These are phyloP conservation scores for Chrysolina americana DNA, from an alignment of 2,888 invertebrate species.

Conservation along the genomic window DNA sequence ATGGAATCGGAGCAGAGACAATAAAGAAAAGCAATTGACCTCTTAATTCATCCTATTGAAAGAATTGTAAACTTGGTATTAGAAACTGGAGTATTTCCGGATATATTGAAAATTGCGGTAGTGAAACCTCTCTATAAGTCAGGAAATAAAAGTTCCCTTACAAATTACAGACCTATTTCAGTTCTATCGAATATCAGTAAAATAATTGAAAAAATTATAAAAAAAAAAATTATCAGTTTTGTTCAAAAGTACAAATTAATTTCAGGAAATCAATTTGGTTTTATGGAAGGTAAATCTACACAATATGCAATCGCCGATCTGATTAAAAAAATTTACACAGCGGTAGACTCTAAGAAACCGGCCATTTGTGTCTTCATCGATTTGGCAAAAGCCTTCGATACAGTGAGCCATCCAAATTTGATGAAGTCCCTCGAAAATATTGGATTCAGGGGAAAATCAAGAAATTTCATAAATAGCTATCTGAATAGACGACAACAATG, in stretches of 20 bases:
- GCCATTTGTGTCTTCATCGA: conserved; percentile 32
- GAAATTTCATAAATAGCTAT: conserved; percentile 11
- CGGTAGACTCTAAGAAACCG: conserved; percentile 21
- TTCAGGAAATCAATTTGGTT: background rate
- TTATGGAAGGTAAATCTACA: background rate
- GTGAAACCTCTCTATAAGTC: conserved; percentile 13
- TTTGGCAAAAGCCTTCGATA: conserved; percentile 32
- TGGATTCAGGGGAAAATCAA: conserved; percentile 28
- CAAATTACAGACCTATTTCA: conserved; percentile 2
- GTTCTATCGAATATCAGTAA: background rate
- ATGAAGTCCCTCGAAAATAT: conserved; percentile 26
- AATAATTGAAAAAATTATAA: too few relatives aligned
- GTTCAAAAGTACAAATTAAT: background rate
- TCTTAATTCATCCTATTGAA: conserved; percentile 13
- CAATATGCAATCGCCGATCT: conserved; percentile 6
- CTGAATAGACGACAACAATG: conserved; percentile 23
- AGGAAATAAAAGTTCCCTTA: conserved; percentile 4
- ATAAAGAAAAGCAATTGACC: background rate
- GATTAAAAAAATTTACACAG: conserved; percentile 12
- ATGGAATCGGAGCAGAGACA: conserved; percentile 14
- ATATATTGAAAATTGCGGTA: background rate
- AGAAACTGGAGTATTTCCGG: background rate
- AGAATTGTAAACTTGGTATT: conserved; percentile 9
- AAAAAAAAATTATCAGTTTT: background rate
- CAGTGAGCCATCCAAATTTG: conserved; percentile 29